These are phyloP conservation scores for Ooceraea biroi DNA, from an alignment of 1,140 invertebrate species.

Conservation along the genomic window DNA sequence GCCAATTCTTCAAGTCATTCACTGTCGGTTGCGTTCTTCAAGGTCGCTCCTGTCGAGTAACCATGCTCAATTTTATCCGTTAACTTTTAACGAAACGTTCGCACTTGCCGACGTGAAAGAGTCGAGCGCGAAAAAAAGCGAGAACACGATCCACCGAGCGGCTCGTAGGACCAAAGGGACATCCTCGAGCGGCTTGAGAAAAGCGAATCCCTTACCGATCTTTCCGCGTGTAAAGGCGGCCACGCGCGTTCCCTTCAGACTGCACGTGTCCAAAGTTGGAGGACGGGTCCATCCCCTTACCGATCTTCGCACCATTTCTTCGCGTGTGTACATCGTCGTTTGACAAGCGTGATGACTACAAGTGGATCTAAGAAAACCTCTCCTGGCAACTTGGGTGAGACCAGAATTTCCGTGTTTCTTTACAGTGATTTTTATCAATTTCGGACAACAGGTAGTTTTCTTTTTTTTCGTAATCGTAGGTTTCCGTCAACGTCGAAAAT, in stretches of 20 bases:
- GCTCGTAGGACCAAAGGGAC: too few species aligned
- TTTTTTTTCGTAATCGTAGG: too few species aligned
- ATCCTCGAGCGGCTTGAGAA: not conserved
- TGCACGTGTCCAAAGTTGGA: not conserved
- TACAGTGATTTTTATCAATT: too few species aligned
- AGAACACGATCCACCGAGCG: conserved; percentile 1
- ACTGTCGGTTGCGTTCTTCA: conserved; percentile 11
- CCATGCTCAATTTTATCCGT: conserved; percentile 45
- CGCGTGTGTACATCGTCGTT: not conserved
- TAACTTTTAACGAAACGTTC: conserved; percentile 24
- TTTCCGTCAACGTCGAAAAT: too few species aligned
- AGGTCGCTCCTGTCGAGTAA: conserved; percentile 25
- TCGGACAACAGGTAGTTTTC: too few species aligned
- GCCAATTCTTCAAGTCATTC: not conserved
- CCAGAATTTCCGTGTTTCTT: too few species aligned
- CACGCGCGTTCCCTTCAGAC: not conserved
- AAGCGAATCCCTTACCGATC: not conserved
- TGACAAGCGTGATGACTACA: not conserved
- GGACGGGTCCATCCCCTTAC: not conserved
- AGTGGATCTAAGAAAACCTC: not conserved
- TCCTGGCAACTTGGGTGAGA: too few species aligned
- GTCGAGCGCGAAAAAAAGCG: not conserved
- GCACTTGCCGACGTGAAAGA: conserved; percentile 5
- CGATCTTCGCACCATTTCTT: not conserved
- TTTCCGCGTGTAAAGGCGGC: not conserved